A percentile compares a stretch with the other conserved stretches of the same genome.
Evolutionary conservation across 1,140 invertebrate genomes (phyloP).

Genomic region (Asbolus verrucosus): DNA sequence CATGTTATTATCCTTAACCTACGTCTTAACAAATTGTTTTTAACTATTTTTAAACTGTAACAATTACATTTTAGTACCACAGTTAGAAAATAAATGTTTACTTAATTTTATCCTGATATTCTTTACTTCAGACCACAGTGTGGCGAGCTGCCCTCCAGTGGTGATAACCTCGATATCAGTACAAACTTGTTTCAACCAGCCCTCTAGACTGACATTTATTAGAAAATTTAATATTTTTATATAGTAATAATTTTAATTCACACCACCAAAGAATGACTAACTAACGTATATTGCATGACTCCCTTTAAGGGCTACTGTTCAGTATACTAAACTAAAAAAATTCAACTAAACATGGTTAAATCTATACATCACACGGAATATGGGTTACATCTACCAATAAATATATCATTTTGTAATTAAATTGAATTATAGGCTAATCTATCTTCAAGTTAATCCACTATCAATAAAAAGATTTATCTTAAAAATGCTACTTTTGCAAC

Average conservation of each 20-base stretch:
- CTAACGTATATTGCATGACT: conserved; percentile 34
- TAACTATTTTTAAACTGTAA: conserved; percentile 48
- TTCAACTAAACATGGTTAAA: conserved; percentile 16
- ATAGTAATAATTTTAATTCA: conserved; percentile 24
- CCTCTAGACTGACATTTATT: background rate
- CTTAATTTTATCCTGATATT: background rate
- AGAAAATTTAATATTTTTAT: background rate
- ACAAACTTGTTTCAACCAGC: background rate
- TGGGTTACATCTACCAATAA: conserved; percentile 32
- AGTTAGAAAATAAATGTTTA: conserved; percentile 38
- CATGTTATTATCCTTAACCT: conserved; percentile 34
- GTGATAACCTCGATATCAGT: background rate
- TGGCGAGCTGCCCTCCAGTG: background rate
- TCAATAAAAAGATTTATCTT: conserved; percentile 14
- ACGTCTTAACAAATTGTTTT: conserved; percentile 28
- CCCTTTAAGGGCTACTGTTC: conserved; percentile 3
- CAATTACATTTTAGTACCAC: conserved; percentile 46
- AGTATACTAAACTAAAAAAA: conserved; percentile 27
- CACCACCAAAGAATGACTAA: conserved; percentile 36
- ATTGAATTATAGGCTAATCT: conserved; percentile 29
- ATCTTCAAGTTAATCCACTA: conserved; percentile 18
- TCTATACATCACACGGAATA: conserved; percentile 35
- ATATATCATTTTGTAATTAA: conserved; percentile 37
- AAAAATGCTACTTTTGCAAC: conserved; percentile 20
- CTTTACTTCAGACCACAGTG: conserved; percentile 21